Percentiles rank a stretch among this genome's conserved stretches.
Conservation (phyloP, 2,113 vertebrate genomes). For the Elephas maximus region DNA sequence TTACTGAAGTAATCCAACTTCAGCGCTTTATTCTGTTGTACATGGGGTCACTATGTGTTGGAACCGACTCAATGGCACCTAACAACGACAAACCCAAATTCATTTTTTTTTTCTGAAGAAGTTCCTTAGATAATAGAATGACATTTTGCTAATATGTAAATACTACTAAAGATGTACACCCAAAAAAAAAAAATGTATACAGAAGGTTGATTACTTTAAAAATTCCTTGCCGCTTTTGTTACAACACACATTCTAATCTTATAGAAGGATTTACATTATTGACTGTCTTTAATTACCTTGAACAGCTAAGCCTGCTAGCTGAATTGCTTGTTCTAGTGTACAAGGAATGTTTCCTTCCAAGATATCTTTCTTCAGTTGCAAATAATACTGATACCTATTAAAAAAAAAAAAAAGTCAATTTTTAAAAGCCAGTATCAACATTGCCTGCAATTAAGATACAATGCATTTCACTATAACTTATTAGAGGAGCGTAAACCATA, state of each 20-base stretch:
- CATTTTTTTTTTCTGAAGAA: not conserved
- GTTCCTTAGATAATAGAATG: not conserved
- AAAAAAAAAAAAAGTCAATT: conserved; percentile 47
- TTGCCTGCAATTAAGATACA: not conserved
- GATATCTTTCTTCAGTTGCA: conserved; percentile 98
- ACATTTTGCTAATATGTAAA: conserved; percentile 48
- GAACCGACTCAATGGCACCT: no score
- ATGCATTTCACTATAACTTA: conserved; percentile 29
- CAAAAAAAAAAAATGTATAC: not conserved
- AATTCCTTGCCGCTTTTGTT: conserved; percentile 12
- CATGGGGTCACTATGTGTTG: no score
- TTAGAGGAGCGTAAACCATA: conserved; percentile 16
- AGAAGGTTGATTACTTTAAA: conserved; percentile 45
- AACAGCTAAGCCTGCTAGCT: conserved; percentile 96
- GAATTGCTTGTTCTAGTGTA: conserved; percentile 96
- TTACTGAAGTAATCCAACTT: conserved; percentile 14
- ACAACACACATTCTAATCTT: conserved; percentile 1
- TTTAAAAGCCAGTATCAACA: conserved; percentile 36
- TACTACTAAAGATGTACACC: not conserved
- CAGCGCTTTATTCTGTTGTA: not conserved
- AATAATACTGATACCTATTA: conserved; percentile 98
- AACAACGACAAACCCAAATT: not conserved
- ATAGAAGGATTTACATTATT: conserved; percentile 36
- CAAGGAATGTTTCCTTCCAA: conserved; percentile 97
- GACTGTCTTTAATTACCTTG: conserved; percentile 92